Base-by-base conservation (phyloP, 2,797 vertebrate species). In the Trematomus bernacchii region DNA sequence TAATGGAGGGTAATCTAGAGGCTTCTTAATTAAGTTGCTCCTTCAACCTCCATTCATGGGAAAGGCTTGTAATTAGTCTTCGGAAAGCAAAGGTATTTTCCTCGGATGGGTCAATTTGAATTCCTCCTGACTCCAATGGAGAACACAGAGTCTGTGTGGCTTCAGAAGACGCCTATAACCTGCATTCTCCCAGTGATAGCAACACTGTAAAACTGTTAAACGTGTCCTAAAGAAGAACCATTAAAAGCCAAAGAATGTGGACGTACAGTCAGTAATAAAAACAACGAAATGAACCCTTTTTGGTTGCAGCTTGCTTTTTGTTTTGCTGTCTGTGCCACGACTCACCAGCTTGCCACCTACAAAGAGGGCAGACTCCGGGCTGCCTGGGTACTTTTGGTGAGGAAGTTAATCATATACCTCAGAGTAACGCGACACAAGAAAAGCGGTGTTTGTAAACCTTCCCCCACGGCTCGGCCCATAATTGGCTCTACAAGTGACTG, bases 391-490 rank as follows among this genome's bases (percentile, higher is more conserved):
- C 87, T 91, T 91, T 92, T 86, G 87, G 86, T 81, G 90, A 87
- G 80, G 89, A 91, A 94, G 94, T 94, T 95, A 91, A 96, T 96
- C 94, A 95, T 95, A 93, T 89, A 95, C 93, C 95, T 92, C 84
- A 84, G 91, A 90, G 90, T 84, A 90, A 91, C 72, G 58, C 84
- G 66, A 93, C 92, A 93, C 90, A 94, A 95, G 93, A 93, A 92
- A 93, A 92, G 90, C 82, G 89, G 87, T 95, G 92, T 94, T 95
- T 95, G 89, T 93, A 94, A 95, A 91, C 91, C 92, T 90, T 85
- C 92, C 91, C 93, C 90, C 93, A 92, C 87, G 86, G 90, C 92
- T 89, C 91, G 88, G 89, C 89, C 76, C 73, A 88, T 93, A 90
- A 94, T 92, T 89, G 92, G 88, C 91, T 87, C 91, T 95, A 92